Percentiles rank a stretch among this genome's conserved stretches.
These are phyloP conservation scores for Rhea pennata DNA, from an alignment of 2,113 vertebrate species.

Conservation along the genomic window DNA sequence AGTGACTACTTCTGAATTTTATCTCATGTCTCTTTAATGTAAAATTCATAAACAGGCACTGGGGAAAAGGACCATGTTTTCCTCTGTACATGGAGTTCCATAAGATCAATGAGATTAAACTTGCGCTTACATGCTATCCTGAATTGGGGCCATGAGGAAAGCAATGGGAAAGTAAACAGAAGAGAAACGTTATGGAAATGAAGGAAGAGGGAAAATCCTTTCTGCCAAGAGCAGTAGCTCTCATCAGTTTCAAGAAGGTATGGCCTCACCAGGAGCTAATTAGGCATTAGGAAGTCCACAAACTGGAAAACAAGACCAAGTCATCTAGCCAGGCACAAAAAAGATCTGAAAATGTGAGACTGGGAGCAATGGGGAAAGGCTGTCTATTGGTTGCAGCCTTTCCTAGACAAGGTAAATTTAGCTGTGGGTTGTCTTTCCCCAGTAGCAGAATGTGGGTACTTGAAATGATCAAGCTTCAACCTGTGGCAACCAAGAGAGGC, in stretches of 20 bases:
- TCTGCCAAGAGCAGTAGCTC: constrained; percentile 15
- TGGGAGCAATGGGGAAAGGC: background rate
- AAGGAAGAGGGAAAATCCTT: constrained; percentile 47
- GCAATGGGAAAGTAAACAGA: constrained; percentile 60
- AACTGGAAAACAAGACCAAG: background rate
- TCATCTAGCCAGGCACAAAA: background rate
- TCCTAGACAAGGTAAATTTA: background rate
- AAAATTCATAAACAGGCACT: background rate
- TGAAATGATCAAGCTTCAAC: background rate
- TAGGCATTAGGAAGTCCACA: background rate
- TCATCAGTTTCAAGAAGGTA: background rate
- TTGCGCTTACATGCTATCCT: constrained; percentile 56
- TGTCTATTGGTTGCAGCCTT: accelerated
- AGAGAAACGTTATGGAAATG: constrained; percentile 60
- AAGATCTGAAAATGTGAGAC: background rate
- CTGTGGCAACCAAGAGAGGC: background rate
- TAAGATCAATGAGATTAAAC: constrained; percentile 60
- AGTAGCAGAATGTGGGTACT: background rate
- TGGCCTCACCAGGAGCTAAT: background rate
- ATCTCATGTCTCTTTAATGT: background rate
- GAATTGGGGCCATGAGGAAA: constrained; percentile 53
- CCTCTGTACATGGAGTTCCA: background rate
- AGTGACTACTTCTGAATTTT: background rate
- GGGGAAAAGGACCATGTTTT: constrained; percentile 12
- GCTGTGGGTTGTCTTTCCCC: background rate